Conservation (phyloP, 2,797 vertebrate species). For the Perdix hodgsoniae region DNA sequence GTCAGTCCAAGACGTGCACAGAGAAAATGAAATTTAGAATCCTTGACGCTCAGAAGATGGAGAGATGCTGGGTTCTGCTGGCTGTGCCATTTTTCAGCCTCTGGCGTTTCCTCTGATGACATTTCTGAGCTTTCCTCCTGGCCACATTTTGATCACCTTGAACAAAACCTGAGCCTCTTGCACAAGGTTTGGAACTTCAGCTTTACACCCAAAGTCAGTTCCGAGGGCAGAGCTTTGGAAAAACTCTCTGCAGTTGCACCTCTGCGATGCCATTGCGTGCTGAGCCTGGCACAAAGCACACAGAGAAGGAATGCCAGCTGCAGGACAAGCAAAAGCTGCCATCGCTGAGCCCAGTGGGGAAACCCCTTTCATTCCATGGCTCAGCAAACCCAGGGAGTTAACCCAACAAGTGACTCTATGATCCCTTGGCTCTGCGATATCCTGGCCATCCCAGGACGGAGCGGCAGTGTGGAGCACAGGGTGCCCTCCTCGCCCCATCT, state of each 20-base stretch:
- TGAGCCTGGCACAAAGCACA: rapidly evolving
- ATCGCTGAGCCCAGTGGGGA: neutral
- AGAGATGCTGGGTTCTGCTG: neutral
- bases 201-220: neutral
- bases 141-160: neutral
- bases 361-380: neutral
- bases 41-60: neutral
- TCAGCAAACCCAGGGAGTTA: neutral
- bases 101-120: neutral
- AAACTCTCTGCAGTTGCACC: rapidly evolving
- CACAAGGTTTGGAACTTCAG: neutral
- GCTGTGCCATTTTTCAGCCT: neutral
- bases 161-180: neutral
- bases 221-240: neutral
- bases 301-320: neutral
- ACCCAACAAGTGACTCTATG: too few relatives aligned
- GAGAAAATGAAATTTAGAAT: neutral
- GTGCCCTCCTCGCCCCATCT: neutral
- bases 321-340: neutral
- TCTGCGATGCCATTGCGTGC: rapidly evolving
- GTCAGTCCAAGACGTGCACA: rapidly evolving
- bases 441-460: neutral
- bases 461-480: rapidly evolving
- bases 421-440: too few relatives aligned
- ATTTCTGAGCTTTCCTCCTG: neutral